Conservation (phyloP, 30 jellyfish, hydroid and myxozoan species). For the Turritopsis dohrnii region DNA sequence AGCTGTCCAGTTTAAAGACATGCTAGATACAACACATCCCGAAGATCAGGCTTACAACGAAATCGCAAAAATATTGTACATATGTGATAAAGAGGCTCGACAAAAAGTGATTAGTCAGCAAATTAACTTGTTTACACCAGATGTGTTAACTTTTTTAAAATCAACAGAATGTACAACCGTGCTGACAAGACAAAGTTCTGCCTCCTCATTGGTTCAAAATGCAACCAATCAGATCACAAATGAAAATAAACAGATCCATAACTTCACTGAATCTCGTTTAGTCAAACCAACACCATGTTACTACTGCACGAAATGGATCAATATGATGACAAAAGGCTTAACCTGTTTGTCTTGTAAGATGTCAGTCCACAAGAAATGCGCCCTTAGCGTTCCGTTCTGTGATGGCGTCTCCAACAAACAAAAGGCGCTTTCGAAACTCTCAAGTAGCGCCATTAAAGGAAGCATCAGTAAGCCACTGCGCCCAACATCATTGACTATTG, state of each 20-base stretch:
- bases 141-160: constrained; percentile 49
- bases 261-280: constrained; percentile 57
- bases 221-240: background rate
- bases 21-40: background rate
- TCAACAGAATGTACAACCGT: constrained; percentile 72
- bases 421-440: background rate
- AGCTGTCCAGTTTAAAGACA: background rate
- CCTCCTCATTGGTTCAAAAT: constrained; percentile 18
- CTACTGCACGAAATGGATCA: constrained; percentile 49
- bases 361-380: constrained; percentile 90
- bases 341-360: constrained; percentile 64
- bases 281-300: constrained; percentile 78
- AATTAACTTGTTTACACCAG: constrained; percentile 70
- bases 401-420: constrained; percentile 19
- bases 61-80: background rate
- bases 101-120: constrained; percentile 27
- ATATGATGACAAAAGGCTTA: constrained; percentile 44
- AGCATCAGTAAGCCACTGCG: background rate
- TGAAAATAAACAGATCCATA: constrained; percentile 70
- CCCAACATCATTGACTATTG: constrained; percentile 7
- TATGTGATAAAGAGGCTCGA: constrained; percentile 41
- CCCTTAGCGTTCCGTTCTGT: constrained; percentile 78
- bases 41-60: constrained; percentile 26
- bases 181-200: constrained; percentile 57
- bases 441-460: background rate